A percentile compares a stretch with the other conserved stretches of the same genome.
These are phyloP conservation scores for Leptestheria dahalacensis DNA, from an alignment of 1,140 invertebrate genomes.

Conservation along the genomic window DNA sequence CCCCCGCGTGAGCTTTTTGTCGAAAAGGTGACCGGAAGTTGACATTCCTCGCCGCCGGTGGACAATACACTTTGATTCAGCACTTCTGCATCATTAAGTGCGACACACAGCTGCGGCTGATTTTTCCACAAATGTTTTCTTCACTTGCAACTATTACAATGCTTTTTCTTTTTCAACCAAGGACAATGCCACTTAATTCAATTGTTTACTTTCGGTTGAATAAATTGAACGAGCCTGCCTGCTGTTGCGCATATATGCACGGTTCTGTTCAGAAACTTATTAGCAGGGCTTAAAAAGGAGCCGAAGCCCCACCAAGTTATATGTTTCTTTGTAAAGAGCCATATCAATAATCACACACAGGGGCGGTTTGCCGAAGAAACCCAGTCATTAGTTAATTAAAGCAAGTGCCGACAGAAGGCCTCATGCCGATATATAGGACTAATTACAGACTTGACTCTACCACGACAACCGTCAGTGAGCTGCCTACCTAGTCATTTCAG, in stretches of 20 bases:
- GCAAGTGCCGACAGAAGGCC: background rate
- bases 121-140: slow-evolving; percentile 1
- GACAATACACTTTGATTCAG: slow-evolving; percentile 5
- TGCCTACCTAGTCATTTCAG: background rate
- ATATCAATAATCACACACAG: background rate
- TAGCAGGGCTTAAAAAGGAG: too few species aligned
- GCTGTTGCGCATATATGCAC: too few species aligned
- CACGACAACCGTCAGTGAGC: background rate
- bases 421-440: background rate
- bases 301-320: too few species aligned
- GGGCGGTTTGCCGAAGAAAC: background rate
- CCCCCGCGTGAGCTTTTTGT: background rate
- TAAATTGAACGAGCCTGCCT: too few species aligned
- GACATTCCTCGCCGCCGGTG: slow-evolving; percentile 7
- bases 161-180: too few species aligned
- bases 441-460: background rate
- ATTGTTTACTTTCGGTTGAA: too few species aligned
- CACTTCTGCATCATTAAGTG: slow-evolving; percentile 6
- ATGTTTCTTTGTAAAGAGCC: too few species aligned
- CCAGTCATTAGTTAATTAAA: background rate
- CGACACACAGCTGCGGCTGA: background rate
- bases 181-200: too few species aligned
- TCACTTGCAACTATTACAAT: too few species aligned
- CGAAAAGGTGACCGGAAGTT: slow-evolving; percentile 9
- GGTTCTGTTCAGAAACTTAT: too few species aligned